Conservation (phyloP, 2,113 vertebrate species). For the Thymallus thymallus region DNA sequence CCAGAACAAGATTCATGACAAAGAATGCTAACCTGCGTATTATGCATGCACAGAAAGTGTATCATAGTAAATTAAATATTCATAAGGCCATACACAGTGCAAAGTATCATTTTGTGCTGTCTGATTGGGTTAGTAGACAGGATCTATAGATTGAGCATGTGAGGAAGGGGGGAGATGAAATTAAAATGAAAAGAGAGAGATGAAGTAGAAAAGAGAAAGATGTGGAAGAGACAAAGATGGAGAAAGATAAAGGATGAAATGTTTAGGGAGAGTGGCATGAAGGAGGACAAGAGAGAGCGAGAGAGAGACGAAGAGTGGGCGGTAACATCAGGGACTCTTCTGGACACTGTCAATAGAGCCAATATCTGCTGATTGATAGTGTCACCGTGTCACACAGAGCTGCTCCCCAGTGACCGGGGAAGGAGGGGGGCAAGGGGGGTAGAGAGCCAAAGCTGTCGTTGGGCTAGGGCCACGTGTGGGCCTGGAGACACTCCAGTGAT, state of each 20-base stretch:
- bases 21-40: no score
- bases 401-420: conserved; percentile 49
- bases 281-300: conserved; percentile 13
- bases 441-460: conserved; percentile 58
- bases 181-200: no score
- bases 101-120: conserved; percentile 57
- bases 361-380: conserved; percentile 76
- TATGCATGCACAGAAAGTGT: conserved; percentile 69
- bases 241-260: conserved; percentile 14
- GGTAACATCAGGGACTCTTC: conserved; percentile 59
- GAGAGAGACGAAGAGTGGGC: neutral
- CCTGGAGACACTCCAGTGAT: conserved; percentile 60
- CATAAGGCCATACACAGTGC: conserved; percentile 53
- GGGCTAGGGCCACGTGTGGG: conserved; percentile 47
- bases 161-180: no score
- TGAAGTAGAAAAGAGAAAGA: neutral
- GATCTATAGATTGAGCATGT: conserved; percentile 44
- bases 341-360: conserved; percentile 69
- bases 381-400: conserved; percentile 44
- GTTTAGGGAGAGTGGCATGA: conserved; percentile 7
- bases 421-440: neutral
- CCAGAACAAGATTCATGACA: no score
- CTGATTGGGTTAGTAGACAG: conserved; percentile 49
- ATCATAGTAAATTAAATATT: conserved; percentile 68
- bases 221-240: no score